Base-by-base conservation (phyloP, 2,888 invertebrate genomes). In the Sphinx pinastri region DNA sequence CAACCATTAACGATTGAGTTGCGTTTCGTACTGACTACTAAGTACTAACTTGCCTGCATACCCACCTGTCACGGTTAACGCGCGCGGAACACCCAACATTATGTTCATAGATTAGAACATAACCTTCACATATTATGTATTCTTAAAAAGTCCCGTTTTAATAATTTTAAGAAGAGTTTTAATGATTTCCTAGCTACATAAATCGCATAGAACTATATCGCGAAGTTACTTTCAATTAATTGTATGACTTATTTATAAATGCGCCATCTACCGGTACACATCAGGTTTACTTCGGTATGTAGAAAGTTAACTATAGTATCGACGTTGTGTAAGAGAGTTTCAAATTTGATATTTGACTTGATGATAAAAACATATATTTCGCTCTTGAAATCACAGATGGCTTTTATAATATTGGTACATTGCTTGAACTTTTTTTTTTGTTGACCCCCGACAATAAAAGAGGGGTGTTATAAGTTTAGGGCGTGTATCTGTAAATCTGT, bases 1-100 rank as follows among this genome's bases (percentile, higher is more conserved):
- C 83, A 77, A 80, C 85, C 82, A 81, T 74, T 76, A 71, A 52
- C 75, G 74, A 68, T 75, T 68, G 74, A 74, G 76, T 71, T 71
- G 70, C 71, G 77, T 72, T 74, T 77, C 75, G 71, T 73, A 82
- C 82, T 82, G 75, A 73, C 68, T 54, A 57, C 59, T 60, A 25
- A 12, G 13, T 60, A 38, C 6, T 45, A 60, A 38, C 51, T 67
- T 67, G n/a, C 67, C 51, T 25, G 51, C 63, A n/a, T 67, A 68
- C 31, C 63, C 71, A 77, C 80, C 78, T 75, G 78, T 72, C 70
- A 71, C 12, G 51, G 59, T 57, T 14, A 66, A 31, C 38, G 31
- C 47, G 49, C 63, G 63, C 57, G 13, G 19, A 19, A 67, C 54
- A 67, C 52, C 16, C 12, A 54, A 19, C 47, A 16, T 16, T 54